Percentiles rank a stretch among this genome's conserved stretches.
Evolutionary conservation across 2,888 invertebrate genomes (phyloP).

Genomic region (Pseudococcus jackbeardsleyi): DNA sequence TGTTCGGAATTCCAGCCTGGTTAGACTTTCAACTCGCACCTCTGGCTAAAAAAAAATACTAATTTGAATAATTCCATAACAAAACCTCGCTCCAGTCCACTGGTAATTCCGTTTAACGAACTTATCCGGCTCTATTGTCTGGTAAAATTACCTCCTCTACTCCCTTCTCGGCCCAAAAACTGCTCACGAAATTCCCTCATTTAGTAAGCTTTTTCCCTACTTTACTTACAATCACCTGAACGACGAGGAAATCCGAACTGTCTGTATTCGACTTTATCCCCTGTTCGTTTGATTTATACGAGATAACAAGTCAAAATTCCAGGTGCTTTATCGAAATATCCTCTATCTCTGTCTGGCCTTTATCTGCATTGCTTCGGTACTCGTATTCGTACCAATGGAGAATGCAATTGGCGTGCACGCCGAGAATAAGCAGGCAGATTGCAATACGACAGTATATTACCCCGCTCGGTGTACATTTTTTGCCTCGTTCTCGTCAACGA

Average conservation of each 20-base stretch:
- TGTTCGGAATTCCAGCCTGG: too few relatives aligned
- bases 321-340: conserved; percentile 37
- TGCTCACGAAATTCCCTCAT: not conserved
- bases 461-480: not conserved
- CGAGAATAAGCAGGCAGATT: not conserved
- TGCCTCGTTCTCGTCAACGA: not conserved
- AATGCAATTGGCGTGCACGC: conserved; percentile 39
- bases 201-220: not conserved
- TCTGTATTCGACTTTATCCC: not conserved
- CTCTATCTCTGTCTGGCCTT: not conserved
- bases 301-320: conserved; percentile 6
- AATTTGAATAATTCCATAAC: too few relatives aligned
- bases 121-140: not conserved
- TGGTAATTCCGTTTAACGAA: not conserved
- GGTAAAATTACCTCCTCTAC: not conserved
- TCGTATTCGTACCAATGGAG: not conserved
- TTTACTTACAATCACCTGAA: not conserved
- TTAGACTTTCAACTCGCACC: too few relatives aligned
- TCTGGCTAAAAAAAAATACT: too few relatives aligned
- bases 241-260: not conserved
- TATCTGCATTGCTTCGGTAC: not conserved
- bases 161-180: not conserved
- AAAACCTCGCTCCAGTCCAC: not conserved
- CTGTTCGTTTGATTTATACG: conserved; percentile 1
- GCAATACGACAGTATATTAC: conserved; percentile 5